Conservation (phyloP, 2,113 vertebrate genomes). For the Leptocoma aspasia region DNA sequence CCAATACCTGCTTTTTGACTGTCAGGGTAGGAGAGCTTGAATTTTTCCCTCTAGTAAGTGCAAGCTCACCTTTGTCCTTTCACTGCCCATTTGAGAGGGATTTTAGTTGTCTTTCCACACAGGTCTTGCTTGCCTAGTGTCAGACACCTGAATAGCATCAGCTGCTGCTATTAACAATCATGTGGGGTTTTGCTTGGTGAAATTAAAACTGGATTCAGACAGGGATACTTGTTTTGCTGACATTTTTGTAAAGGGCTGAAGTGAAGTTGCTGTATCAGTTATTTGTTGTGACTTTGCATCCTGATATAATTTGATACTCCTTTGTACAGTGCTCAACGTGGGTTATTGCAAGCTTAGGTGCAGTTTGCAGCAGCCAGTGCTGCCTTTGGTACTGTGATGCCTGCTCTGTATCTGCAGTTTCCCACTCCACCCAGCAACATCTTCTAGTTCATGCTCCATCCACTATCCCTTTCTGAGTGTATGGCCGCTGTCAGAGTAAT, state of each 20-base stretch:
- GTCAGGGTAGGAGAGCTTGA: neutral
- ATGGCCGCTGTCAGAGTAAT: neutral
- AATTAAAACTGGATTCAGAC: neutral
- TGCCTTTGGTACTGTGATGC: neutral
- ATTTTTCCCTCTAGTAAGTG: neutral
- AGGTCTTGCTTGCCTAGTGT: neutral
- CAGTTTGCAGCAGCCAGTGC: neutral
- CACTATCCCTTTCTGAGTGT: neutral
- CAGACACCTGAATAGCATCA: neutral
- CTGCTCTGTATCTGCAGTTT: neutral
- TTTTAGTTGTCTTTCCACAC: neutral
- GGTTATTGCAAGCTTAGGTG: neutral
- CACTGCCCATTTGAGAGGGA: neutral
- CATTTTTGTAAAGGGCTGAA: neutral
- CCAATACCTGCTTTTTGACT: neutral
- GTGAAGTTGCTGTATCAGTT: neutral
- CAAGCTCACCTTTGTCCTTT: neutral
- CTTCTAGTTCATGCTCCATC: neutral
- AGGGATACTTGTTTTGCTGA: neutral
- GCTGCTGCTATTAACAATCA: neutral
- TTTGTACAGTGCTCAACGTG: accelerated
- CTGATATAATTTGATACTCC: neutral
- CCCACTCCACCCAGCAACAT: neutral
- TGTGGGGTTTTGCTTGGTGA: neutral
- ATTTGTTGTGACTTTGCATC: neutral